phyloP scores from a whole-genome alignment of 53 echinoderm and acorn worm species.

The Apostichopus leukothele region DNA sequence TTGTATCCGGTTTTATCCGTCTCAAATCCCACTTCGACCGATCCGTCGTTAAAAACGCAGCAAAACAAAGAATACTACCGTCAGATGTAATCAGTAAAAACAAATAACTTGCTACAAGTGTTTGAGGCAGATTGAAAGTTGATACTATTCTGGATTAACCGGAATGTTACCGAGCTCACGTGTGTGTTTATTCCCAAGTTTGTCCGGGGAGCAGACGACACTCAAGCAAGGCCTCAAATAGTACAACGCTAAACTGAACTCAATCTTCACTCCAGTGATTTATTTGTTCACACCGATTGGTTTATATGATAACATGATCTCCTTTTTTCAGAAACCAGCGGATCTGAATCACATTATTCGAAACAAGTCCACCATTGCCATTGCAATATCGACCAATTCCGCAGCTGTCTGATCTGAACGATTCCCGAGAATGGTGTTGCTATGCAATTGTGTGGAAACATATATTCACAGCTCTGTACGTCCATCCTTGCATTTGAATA shows the following conservation, averaged over 20 bases:
- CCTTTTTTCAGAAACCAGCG: not conserved
- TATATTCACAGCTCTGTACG: not conserved
- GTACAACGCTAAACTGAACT: not conserved
- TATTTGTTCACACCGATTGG: conserved; percentile 17
- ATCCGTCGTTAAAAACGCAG: not conserved
- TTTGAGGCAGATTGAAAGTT: not conserved
- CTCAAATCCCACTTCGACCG: not conserved
- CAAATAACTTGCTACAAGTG: not conserved
- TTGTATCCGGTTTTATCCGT: not conserved
- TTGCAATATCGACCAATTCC: conserved; percentile 16
- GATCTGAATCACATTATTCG: conserved; percentile 12
- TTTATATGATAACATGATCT: conserved; percentile 27
- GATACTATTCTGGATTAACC: not conserved
- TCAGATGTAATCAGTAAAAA: not conserved
- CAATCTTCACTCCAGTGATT: not conserved
- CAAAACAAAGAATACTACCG: not conserved
- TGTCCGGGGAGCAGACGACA: not conserved
- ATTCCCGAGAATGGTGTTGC: conserved; percentile 10
- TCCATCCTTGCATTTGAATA: not conserved
- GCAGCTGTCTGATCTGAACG: not conserved
- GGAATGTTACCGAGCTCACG: not conserved
- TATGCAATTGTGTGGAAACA: not conserved
- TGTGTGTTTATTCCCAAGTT: not conserved
- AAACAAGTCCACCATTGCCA: conserved; percentile 23
- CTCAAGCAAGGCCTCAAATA: not conserved